Base-by-base conservation (phyloP, 2,113 vertebrate genomes). In the Xenopus tropicalis region DNA sequence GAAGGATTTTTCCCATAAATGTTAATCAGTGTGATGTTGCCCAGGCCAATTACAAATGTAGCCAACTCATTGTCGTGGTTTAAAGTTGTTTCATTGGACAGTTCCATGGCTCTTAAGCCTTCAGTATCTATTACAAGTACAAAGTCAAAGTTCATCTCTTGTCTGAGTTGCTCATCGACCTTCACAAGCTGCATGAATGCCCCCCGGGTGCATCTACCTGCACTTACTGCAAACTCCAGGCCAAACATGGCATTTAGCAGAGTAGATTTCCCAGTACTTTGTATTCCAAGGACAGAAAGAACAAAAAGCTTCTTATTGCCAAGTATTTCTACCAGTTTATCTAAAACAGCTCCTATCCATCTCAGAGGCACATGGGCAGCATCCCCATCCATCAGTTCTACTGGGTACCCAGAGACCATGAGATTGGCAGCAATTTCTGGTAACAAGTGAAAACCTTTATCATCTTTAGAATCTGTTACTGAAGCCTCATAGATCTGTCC, bases 331-430 rank as follows among this genome's bases (percentile, higher is more conserved):
- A 85, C 80, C 17, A 94, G 57, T 56, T 83, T 83, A 46, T 92
- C 84, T 74, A 93, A 82, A 74, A 93, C 69, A 57, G 87, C 85
- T 19, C 29, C 29, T 37, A 37, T 37, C 29, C 29, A 37, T 37
- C 29, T 37, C 29, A 37, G 29, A 37, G 29, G 86, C 10, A 93
- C 77, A 5, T 93, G 88, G 10, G 86, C 87, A 52, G 88, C 85
- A 66, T 94, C 91, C 0, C 91, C 93, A 48, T 94, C 91, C 89
- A 95, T 92, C 63, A 93, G 81, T 78, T 95, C 93, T 89, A 37
- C 10, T 37, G 29, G 29, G 2, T 37, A 6, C 29, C 29, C 29
- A 37, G 29, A 37, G 29, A 37, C 77, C 87, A 95, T 88, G 48
- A 93, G 75, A 0, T 90, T 82, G 44, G 88, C 91, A 54, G 85